Evolutionary conservation across 2,888 invertebrate genomes (phyloP).

Genomic region (Xestobium rufovillosum): DNA sequence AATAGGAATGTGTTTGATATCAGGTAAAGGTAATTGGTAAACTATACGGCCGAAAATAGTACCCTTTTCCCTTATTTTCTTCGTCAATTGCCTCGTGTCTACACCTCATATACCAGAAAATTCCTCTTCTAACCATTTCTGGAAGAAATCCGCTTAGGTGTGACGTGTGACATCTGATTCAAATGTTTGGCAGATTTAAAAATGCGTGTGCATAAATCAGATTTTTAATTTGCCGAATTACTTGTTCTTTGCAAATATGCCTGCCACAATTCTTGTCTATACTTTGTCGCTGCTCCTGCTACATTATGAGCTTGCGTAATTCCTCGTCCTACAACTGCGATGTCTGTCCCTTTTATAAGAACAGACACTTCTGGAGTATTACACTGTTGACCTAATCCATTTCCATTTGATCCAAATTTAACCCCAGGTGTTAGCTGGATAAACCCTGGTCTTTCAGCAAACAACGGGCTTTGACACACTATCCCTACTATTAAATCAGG

Average conservation of each 20-base stretch:
- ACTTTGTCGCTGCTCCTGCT: constrained; percentile 57
- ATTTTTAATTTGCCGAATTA: no score
- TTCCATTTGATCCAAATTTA: constrained; percentile 59
- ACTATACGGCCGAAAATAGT: constrained; percentile 68
- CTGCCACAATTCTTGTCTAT: constrained; percentile 69
- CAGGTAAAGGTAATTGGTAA: constrained; percentile 46
- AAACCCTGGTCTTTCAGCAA: constrained; percentile 62
- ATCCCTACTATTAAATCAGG: constrained; percentile 77
- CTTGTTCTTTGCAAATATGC: no score
- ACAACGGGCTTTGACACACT: constrained; percentile 75
- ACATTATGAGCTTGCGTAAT: constrained; percentile 65
- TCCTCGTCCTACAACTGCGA: constrained; percentile 92
- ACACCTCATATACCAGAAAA: constrained; percentile 87
- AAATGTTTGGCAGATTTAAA: no score
- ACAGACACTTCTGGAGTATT: constrained; percentile 74
- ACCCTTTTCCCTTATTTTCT: constrained; percentile 82
- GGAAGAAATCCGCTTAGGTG: no score
- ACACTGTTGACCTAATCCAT: constrained; percentile 77
- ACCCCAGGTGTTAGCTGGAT: constrained; percentile 94
- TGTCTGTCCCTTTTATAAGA: no score
- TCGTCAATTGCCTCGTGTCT: constrained; percentile 89
- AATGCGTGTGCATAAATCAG: no score
- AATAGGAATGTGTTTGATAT: constrained; percentile 48
- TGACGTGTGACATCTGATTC: no score
- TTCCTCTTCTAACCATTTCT: constrained; percentile 73